Conservation (phyloP, 2,888 invertebrate genomes). For the Adelognathus sp. region DNA sequence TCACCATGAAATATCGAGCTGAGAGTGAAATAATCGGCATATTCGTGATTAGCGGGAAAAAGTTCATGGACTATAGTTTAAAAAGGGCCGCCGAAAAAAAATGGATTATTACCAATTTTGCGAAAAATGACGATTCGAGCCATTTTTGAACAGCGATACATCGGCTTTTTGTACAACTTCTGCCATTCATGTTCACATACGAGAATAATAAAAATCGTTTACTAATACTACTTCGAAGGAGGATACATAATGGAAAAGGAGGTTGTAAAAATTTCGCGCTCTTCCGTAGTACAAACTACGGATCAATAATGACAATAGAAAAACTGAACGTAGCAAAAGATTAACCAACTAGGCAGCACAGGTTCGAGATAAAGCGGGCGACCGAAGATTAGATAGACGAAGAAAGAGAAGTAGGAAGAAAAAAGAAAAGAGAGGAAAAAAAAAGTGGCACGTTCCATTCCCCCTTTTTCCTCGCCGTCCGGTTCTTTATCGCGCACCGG, state of each 20-base stretch:
- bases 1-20: too few relatives aligned
- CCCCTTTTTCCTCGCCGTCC: constrained; percentile 14
- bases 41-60: too few relatives aligned
- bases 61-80: too few relatives aligned
- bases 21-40: too few relatives aligned
- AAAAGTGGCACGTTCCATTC: constrained; percentile 38
- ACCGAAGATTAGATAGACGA: neutral
- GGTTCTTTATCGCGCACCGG: constrained; percentile 55
- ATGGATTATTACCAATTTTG: too few relatives aligned
- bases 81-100: too few relatives aligned
- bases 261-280: neutral
- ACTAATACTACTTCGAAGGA: neutral
- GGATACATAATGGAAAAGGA: too few relatives aligned
- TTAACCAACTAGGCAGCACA: constrained; percentile 4
- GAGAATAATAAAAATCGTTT: too few relatives aligned
- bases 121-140: too few relatives aligned
- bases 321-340: neutral
- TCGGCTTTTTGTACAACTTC: too few relatives aligned
- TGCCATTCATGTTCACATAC: too few relatives aligned
- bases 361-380: neutral
- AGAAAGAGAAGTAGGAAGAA: neutral
- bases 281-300: neutral
- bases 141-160: too few relatives aligned
- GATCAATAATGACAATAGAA: neutral
- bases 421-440: neutral